Conservation (phyloP, 2,113 vertebrate species). For the Eleginops maclovinus region DNA sequence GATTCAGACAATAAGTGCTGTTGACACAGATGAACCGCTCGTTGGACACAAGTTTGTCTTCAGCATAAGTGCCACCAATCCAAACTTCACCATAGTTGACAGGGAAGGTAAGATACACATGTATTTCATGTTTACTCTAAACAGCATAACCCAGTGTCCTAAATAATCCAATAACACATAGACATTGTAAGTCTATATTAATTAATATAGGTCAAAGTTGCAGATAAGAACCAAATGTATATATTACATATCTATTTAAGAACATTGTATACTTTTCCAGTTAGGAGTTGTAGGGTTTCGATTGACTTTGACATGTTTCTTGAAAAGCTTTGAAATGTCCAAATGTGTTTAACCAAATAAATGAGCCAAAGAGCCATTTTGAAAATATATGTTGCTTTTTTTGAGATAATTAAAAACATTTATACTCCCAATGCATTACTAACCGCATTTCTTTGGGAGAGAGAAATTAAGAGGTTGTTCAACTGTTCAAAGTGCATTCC, state of each 20-base stretch:
- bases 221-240: background rate
- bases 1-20: slow-evolving; percentile 97
- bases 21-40: slow-evolving; percentile 96
- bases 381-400: too few species aligned
- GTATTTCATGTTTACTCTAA: background rate
- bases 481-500: background rate
- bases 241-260: background rate
- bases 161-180: too few species aligned
- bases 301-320: background rate
- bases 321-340: too few species aligned
- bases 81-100: slow-evolving; percentile 97
- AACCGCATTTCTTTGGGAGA: too few species aligned
- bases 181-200: too few species aligned
- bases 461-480: background rate
- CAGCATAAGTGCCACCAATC: slow-evolving; percentile 93
- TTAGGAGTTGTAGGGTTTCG: background rate
- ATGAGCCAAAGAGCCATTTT: too few species aligned
- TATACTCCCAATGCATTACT: too few species aligned
- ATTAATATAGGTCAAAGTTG: background rate
- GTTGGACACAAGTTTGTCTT: slow-evolving; percentile 99
- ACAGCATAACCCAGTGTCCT: background rate
- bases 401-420: too few species aligned
- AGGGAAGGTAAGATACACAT: slow-evolving; percentile 89
- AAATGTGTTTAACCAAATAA: too few species aligned
- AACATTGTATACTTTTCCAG: background rate